These are phyloP conservation scores for Eremobia ochroleuca DNA, from an alignment of 2,888 invertebrate genomes.

Conservation along the genomic window DNA sequence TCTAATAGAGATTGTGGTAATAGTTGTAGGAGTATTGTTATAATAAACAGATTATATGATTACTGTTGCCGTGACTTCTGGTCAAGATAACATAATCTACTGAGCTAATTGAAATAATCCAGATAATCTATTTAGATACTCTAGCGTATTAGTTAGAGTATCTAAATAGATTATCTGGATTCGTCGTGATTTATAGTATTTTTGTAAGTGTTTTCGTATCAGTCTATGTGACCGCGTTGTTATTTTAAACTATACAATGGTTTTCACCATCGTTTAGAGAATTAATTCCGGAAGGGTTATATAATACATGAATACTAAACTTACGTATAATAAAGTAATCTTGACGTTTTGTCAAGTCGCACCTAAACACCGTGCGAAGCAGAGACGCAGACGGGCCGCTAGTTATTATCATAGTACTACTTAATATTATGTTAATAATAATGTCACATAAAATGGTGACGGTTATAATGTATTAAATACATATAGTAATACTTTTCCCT, in stretches of 20 bases:
- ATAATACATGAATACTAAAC: neutral
- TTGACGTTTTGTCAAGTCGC: neutral
- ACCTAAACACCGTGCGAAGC: neutral
- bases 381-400: neutral
- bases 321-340: neutral
- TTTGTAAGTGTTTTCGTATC: neutral
- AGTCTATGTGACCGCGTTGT: neutral
- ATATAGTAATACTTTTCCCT: neutral
- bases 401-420: neutral
- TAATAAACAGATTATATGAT: conserved; percentile 46
- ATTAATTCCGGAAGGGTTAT: neutral
- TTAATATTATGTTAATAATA: neutral
- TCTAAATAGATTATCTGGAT: no score
- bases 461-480: neutral
- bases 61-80: conserved; percentile 50
- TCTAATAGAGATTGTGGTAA: conserved; percentile 18
- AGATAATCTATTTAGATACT: conserved; percentile 41
- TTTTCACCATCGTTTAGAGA: neutral
- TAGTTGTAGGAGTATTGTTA: conserved; percentile 13
- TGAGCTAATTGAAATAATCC: conserved; percentile 33
- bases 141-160: no score
- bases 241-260: neutral
- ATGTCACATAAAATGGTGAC: neutral
- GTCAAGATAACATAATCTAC: conserved; percentile 31
- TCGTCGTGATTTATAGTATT: conserved; percentile 32